Evolutionary conservation across 1,140 invertebrate species (phyloP).

Genomic region (Protaetia brevitarsis): DNA sequence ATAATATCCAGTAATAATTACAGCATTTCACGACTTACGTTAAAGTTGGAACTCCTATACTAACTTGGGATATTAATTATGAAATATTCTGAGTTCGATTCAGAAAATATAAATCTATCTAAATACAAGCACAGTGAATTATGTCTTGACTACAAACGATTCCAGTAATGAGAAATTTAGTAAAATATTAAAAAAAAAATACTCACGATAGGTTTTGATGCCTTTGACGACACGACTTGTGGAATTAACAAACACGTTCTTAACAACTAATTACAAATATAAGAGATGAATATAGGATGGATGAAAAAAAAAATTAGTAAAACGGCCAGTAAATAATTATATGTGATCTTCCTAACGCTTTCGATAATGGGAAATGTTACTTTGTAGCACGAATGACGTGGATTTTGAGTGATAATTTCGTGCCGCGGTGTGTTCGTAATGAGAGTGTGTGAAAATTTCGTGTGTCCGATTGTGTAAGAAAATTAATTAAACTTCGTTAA

Average conservation of each 20-base stretch:
- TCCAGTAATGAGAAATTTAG: no score
- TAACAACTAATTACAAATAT: conserved; percentile 2
- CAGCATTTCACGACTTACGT: no score
- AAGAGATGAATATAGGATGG: no score
- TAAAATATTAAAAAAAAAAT: no score
- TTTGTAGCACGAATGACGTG: conserved; percentile 6
- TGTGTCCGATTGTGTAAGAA: neutral
- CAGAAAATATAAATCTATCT: no score
- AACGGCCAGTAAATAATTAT: neutral
- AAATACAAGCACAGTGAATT: no score
- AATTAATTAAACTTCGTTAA: conserved; percentile 12
- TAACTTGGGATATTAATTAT: no score
- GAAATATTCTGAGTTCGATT: no score
- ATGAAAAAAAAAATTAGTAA: neutral
- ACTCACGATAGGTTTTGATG: neutral
- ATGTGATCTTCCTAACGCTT: conserved; percentile 5
- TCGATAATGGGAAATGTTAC: neutral
- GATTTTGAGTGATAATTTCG: neutral
- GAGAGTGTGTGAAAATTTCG: neutral
- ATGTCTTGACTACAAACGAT: no score
- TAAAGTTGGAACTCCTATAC: no score
- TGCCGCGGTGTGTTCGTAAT: neutral
- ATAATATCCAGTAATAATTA: no score
- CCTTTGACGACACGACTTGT: neutral
- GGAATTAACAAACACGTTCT: neutral